phyloP scores from a whole-genome alignment of 2,888 invertebrate species.

The Crioceris asparagi region DNA sequence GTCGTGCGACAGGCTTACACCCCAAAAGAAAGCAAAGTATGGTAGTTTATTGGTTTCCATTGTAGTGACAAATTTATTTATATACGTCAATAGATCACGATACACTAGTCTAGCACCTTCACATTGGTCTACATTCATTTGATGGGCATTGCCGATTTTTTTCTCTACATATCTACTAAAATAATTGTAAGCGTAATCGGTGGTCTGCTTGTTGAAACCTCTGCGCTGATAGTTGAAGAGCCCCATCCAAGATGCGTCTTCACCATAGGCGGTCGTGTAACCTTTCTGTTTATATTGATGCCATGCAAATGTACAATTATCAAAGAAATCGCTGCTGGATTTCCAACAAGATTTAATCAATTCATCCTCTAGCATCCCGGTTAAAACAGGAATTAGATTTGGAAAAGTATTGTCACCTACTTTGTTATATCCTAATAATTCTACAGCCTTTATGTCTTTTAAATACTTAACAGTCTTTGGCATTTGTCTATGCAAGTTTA shows the following conservation, averaged over 20 bases:
- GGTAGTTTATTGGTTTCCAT: constrained; percentile 48
- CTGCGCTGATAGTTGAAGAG: constrained; percentile 69
- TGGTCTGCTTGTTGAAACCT: constrained; percentile 70
- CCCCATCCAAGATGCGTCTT: constrained; percentile 70
- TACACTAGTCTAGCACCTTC: constrained; percentile 59
- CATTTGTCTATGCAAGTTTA: constrained; percentile 79
- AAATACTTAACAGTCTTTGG: constrained; percentile 56
- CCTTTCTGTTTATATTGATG: constrained; percentile 60
- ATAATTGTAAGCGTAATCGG: constrained; percentile 75
- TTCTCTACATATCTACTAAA: constrained; percentile 59
- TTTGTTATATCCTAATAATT: constrained; percentile 83
- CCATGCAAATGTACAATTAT: constrained; percentile 78
- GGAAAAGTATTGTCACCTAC: constrained; percentile 92
- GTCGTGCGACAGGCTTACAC: constrained; percentile 75
- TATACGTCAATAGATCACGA: constrained; percentile 61
- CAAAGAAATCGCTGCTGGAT: constrained; percentile 47
- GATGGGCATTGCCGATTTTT: constrained; percentile 52
- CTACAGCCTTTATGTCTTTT: constrained; percentile 52
- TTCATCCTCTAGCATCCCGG: constrained; percentile 58
- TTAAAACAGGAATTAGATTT: constrained; percentile 71
- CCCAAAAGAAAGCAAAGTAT: constrained; percentile 79
- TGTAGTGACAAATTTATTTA: constrained; percentile 49
- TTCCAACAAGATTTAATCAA: constrained; percentile 52
- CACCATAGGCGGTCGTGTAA: constrained; percentile 69
- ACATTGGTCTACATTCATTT: constrained; percentile 57